Evolutionary conservation across 2,797 vertebrate species (phyloP).

Genomic region (Ctenopoma kingsleyae): DNA sequence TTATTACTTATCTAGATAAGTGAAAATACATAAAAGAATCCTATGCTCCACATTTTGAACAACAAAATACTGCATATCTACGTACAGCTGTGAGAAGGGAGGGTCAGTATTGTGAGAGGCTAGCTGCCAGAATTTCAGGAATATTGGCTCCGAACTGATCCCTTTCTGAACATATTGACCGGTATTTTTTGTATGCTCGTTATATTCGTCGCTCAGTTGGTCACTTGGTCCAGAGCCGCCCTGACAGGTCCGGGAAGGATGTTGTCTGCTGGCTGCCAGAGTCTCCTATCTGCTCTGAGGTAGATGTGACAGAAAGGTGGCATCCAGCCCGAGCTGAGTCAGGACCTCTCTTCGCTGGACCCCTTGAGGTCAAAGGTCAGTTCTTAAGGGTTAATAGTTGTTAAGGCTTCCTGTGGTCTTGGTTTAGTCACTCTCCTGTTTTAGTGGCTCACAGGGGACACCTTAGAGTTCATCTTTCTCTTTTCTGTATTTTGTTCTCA

Average conservation of each 20-base stretch:
- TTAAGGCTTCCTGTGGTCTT: constrained; percentile 91
- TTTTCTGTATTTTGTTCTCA: constrained; percentile 49
- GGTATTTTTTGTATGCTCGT: constrained; percentile 57
- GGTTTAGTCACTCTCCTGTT: constrained; percentile 58
- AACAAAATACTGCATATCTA: constrained; percentile 91
- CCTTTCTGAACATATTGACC: constrained; percentile 80
- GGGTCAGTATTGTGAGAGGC: constrained; percentile 82
- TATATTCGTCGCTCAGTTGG: constrained; percentile 57
- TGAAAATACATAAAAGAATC: constrained; percentile 85
- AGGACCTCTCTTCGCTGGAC: constrained; percentile 33
- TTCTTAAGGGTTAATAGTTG: constrained; percentile 77
- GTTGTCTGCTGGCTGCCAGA: constrained; percentile 34
- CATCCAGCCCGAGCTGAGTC: constrained; percentile 75
- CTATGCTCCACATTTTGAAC: constrained; percentile 86
- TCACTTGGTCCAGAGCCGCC: constrained; percentile 61
- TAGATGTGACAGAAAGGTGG: constrained; percentile 77
- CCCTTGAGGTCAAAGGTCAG: constrained; percentile 65
- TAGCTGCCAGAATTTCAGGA: constrained; percentile 91
- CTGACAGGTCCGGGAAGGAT: constrained; percentile 32
- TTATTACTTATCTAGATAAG: constrained; percentile 80
- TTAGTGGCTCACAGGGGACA: constrained; percentile 48
- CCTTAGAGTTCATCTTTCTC: constrained; percentile 44
- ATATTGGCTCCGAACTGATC: constrained; percentile 85
- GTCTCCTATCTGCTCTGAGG: constrained; percentile 77
- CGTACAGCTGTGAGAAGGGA: constrained; percentile 82